Evolutionary conservation across 2,797 vertebrate species (phyloP).

Genomic region (Psittacula derbiana): DNA sequence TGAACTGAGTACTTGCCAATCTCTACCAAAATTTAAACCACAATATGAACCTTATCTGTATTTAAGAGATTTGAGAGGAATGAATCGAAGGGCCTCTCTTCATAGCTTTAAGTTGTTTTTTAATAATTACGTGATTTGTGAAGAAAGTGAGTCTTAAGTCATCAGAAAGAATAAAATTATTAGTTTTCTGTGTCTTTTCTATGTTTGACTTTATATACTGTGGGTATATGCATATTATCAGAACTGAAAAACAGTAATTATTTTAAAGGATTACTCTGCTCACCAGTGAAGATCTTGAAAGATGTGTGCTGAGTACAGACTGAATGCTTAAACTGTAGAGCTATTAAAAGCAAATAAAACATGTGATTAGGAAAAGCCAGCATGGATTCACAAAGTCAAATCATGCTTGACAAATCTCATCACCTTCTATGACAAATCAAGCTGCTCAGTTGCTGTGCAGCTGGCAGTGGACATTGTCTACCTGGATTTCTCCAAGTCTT

Average conservation of each 20-base stretch:
- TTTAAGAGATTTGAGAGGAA: neutral
- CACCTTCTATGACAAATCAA: neutral
- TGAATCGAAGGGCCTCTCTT: neutral
- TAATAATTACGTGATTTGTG: neutral
- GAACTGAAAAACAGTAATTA: neutral
- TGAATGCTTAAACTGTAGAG: neutral
- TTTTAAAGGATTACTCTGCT: neutral
- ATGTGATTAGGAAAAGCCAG: neutral
- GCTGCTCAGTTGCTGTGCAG: neutral
- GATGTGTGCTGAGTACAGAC: neutral
- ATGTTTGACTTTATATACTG: neutral
- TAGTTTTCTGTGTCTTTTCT: neutral
- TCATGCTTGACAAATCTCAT: neutral
- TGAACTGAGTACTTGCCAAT: rapidly evolving
- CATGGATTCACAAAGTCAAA: neutral
- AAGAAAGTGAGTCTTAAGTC: neutral
- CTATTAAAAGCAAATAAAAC: neutral
- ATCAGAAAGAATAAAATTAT: neutral
- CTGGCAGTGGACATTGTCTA: neutral
- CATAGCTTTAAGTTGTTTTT: neutral
- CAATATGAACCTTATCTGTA: neutral
- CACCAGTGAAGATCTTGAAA: neutral
- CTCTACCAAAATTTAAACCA: neutral
- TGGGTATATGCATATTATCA: neutral
- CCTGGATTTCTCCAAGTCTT: neutral